Percentiles rank a stretch among this genome's conserved stretches.
These are phyloP conservation scores for Pherbina coryleti DNA, from an alignment of 2,888 invertebrate genomes.

Conservation along the genomic window DNA sequence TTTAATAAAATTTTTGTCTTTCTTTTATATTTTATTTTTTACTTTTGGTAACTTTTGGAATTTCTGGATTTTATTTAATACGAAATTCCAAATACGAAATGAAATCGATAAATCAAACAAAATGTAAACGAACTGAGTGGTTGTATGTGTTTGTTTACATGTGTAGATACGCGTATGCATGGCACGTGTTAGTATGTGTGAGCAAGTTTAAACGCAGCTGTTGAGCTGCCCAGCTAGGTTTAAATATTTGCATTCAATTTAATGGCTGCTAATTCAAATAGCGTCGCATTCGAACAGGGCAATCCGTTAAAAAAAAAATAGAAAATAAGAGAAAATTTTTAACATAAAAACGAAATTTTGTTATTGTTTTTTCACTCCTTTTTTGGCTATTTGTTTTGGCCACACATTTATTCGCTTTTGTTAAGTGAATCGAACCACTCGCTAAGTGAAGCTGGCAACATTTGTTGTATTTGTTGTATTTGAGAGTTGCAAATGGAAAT, in stretches of 20 bases:
- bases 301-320: not conserved
- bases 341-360: not conserved
- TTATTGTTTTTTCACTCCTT: not conserved
- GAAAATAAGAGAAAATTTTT: conserved; percentile 20
- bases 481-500: conserved; percentile 41
- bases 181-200: not conserved
- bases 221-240: conserved; percentile 5
- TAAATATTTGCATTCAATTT: conserved; percentile 43
- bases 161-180: not conserved
- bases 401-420: not conserved
- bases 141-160: not conserved
- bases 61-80: not conserved
- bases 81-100: not conserved
- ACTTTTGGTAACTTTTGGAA: no score
- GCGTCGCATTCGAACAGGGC: not conserved
- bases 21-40: no score
- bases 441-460: conserved; percentile 2
- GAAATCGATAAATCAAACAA: conserved; percentile 12
- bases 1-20: not conserved
- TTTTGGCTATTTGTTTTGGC: not conserved
- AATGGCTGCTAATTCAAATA: conserved; percentile 39
- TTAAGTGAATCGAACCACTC: not conserved
- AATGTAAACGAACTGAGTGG: not conserved
- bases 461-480: not conserved
- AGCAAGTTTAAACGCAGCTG: conserved; percentile 18